phyloP scores from a whole-genome alignment of 2,113 vertebrate species.

The Odontophorus gujanensis region DNA sequence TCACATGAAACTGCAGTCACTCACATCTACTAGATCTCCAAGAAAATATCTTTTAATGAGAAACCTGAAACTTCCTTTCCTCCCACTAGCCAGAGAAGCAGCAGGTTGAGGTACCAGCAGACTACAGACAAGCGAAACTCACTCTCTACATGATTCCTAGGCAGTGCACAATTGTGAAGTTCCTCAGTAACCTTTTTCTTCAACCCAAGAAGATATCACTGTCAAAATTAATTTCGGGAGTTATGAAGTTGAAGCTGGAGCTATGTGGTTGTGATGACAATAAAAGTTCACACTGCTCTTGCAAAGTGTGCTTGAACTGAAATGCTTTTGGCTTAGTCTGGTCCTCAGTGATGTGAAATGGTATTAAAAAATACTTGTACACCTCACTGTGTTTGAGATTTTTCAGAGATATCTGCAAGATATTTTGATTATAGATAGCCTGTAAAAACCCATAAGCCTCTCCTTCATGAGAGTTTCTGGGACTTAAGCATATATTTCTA shows the following conservation, averaged over 20 bases:
- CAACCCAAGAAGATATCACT: neutral
- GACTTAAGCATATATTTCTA: neutral
- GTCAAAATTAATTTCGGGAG: neutral
- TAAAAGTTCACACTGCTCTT: neutral
- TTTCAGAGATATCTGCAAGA: neutral
- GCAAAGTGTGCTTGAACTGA: neutral
- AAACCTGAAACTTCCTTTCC: neutral
- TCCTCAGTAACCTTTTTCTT: neutral
- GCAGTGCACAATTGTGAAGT: fast-evolving
- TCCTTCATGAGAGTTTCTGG: neutral
- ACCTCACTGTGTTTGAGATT: neutral
- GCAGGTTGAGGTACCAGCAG: neutral
- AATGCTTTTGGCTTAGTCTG: neutral
- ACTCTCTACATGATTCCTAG: neutral
- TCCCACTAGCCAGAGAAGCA: neutral
- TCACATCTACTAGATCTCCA: neutral
- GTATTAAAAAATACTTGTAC: neutral
- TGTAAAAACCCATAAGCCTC: neutral
- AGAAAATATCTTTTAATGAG: neutral
- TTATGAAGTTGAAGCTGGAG: neutral
- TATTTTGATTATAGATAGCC: neutral
- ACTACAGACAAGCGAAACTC: neutral
- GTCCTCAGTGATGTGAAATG: neutral
- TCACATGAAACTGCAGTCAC: neutral
- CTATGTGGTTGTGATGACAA: neutral